Evolutionary conservation across 2,888 invertebrate genomes (phyloP).

Genomic region (Drosophila borealis): DNA sequence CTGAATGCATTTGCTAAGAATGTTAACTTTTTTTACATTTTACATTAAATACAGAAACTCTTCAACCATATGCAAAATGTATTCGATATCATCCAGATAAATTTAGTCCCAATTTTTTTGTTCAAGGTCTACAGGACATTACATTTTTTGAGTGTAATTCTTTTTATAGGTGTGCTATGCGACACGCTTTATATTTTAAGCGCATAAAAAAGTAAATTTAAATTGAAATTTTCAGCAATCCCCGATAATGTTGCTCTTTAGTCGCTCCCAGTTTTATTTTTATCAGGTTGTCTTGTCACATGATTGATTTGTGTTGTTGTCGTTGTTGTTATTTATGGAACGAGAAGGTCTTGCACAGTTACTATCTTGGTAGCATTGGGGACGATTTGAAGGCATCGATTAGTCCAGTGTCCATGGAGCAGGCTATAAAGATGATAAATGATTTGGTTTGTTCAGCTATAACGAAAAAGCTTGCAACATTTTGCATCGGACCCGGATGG

Average conservation of each 20-base stretch:
- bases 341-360: constrained; percentile 41
- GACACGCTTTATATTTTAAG: not conserved
- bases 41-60: too few relatives aligned
- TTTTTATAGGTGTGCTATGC: not conserved
- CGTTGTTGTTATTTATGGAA: constrained; percentile 51
- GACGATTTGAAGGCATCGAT: constrained; percentile 66
- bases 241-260: constrained; percentile 3
- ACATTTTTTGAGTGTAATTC: not conserved
- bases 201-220: constrained; percentile 5
- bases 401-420: constrained; percentile 54
- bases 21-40: too few relatives aligned
- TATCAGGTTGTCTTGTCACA: constrained; percentile 28
- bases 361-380: constrained; percentile 11
- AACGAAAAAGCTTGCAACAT: constrained; percentile 56
- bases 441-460: constrained; percentile 27
- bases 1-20: too few relatives aligned
- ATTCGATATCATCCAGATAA: too few relatives aligned
- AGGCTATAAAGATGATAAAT: constrained; percentile 62
- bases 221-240: constrained; percentile 11
- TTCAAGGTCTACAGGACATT: too few relatives aligned
- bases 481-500: constrained; percentile 46
- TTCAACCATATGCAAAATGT: too few relatives aligned
- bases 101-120: too few relatives aligned
- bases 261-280: not conserved
- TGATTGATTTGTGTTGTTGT: constrained; percentile 67